Evolutionary conservation across 2,888 invertebrate genomes (phyloP).

Genomic region (Girardia tigrina): DNA sequence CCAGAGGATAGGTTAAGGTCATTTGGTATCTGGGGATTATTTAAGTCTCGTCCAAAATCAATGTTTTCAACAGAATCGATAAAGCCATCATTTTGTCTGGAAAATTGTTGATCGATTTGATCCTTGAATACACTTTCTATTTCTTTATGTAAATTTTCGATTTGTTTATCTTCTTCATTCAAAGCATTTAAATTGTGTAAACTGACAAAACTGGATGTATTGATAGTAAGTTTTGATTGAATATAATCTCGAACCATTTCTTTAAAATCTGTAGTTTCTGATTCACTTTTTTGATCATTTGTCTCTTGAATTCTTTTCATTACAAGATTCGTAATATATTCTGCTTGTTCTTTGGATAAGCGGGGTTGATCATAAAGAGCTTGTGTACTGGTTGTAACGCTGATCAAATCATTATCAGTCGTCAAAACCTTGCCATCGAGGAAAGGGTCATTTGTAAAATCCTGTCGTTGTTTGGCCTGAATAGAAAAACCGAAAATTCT

Average conservation of each 20-base stretch:
- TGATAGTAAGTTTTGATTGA: background rate
- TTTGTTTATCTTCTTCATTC: background rate
- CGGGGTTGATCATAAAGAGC: background rate
- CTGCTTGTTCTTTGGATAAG: background rate
- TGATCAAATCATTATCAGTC: background rate
- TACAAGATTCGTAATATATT: background rate
- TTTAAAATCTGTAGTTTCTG: background rate
- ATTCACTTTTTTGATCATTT: background rate
- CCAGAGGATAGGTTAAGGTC: background rate
- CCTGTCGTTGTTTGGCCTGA: background rate
- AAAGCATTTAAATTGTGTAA: background rate
- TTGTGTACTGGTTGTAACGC: background rate
- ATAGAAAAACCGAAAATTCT: background rate
- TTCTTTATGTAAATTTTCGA: too few species aligned
- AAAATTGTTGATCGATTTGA: too few species aligned
- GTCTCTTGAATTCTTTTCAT: background rate
- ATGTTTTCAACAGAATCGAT: background rate
- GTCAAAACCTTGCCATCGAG: conserved; percentile 1
- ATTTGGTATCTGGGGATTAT: background rate
- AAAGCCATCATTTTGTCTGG: background rate
- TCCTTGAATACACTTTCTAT: background rate
- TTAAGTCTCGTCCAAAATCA: background rate
- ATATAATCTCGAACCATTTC: background rate
- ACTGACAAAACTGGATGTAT: background rate
- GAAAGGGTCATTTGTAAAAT: background rate